Evolutionary conservation across 2,797 vertebrate genomes (phyloP), one percentile per base, ranked within the genome.

Genomic region (Anisognathus igniventris): DNA sequence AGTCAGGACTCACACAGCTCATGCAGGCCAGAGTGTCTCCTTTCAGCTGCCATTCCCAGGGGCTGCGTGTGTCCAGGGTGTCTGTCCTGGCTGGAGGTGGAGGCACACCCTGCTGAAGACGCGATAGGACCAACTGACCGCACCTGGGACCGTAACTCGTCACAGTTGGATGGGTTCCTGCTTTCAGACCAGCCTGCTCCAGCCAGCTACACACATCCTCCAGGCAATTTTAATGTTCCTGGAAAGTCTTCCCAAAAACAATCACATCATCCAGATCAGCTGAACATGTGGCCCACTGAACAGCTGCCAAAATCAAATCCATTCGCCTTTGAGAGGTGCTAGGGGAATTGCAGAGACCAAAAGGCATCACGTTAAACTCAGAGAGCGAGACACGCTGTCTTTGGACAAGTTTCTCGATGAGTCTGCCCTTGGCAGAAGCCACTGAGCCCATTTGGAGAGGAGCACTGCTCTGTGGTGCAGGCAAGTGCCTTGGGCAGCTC

Each of bases 211-310:
- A 97, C 6, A 83, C 95, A 88, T 96, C 91, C 83, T 96, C 86
- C 62, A 96, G 95, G 90, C 94, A 81, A 66, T 98, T 97, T 96
- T 96, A 95, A 94, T 94, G 95, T 96, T 97, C 96, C 87, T 97
- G 96, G 92, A 98, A 95, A 91, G 95, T 92, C 93, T 81, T 97
- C 76, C 94, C 96, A 47, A 97, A 96, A 95, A 97, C 96, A 95
- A 97, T 97, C 85, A 97, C 96, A 95, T 97, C 96, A 95, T 97
- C 95, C 88, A 96, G 92, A 96, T 97, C 97, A 95, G 97, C 94
- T 1, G 95, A 97, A 92, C 96, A 95, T 90, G 95, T 97, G 96
- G 97, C 74, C 85, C 79, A 86, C 81, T 95, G 97, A 95, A 95
- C 83, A 84, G 92, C 97, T 95, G 92, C 92, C 92, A 97, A 95